Conservation (phyloP, 2,797 vertebrate species). For the Scarus forsteni region DNA sequence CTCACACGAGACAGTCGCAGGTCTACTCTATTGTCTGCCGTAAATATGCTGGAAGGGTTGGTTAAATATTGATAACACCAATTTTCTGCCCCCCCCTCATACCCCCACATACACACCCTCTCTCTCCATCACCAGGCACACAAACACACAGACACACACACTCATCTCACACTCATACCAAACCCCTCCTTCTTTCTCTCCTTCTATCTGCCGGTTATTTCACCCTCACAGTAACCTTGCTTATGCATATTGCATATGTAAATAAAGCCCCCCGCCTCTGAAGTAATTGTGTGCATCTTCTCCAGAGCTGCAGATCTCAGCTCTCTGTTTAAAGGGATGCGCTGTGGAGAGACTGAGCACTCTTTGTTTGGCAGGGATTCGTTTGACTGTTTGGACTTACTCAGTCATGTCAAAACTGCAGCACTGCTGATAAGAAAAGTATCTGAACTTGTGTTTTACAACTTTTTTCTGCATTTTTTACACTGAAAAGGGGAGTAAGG, state of each 20-base stretch:
- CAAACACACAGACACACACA: slow-evolving; percentile 35
- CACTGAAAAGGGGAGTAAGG: slow-evolving; percentile 44
- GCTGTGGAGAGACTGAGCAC: slow-evolving; percentile 79
- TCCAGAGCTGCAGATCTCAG: slow-evolving; percentile 88
- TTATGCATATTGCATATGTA: slow-evolving; percentile 90
- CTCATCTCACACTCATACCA: slow-evolving; percentile 39
- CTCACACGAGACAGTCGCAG: slow-evolving; percentile 81
- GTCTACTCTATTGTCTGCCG: slow-evolving; percentile 83
- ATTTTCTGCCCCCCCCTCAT: slow-evolving; percentile 77
- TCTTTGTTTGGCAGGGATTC: slow-evolving; percentile 87
- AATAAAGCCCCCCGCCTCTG: slow-evolving; percentile 89
- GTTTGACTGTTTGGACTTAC: slow-evolving; percentile 62
- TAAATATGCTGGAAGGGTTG: slow-evolving; percentile 87
- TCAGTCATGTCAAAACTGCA: slow-evolving; percentile 65
- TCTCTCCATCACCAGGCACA: slow-evolving; percentile 56
- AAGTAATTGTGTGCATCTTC: slow-evolving; percentile 96
- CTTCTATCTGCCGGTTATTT: slow-evolving; percentile 78
- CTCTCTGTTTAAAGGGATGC: slow-evolving; percentile 51
- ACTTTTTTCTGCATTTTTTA: slow-evolving; percentile 63
- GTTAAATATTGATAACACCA: slow-evolving; percentile 95
- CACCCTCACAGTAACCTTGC: slow-evolving; percentile 89
- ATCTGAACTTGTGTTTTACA: slow-evolving; percentile 3
- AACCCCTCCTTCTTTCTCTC: slow-evolving; percentile 71
- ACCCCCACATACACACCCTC: slow-evolving; percentile 34
- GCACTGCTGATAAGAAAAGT: slow-evolving; percentile 82